Evolutionary conservation across 2,888 invertebrate species (phyloP).

Genomic region (Rhopalosiphum nymphaeae): DNA sequence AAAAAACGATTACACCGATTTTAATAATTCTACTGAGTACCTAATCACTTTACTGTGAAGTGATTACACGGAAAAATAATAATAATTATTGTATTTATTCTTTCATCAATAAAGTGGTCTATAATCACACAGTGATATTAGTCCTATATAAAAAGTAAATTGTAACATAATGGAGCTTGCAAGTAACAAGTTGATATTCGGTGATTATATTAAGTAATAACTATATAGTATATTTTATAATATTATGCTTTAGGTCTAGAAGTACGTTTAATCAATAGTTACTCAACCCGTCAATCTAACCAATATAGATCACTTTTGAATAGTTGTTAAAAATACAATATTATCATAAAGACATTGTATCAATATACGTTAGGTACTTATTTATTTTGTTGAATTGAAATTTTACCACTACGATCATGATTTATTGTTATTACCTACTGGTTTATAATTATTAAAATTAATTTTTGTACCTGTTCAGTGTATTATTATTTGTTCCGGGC

Average conservation of each 20-base stretch:
- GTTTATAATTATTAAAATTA: not conserved
- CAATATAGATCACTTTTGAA: not conserved
- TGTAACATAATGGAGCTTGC: not conserved
- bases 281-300: not conserved
- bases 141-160: not conserved
- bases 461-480: constrained; percentile 28
- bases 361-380: not conserved
- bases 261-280: not conserved
- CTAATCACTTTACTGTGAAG: not conserved
- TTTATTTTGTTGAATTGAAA: not conserved
- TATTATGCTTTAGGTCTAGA: not conserved
- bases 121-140: not conserved
- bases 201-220: not conserved
- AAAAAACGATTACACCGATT: not conserved
- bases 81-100: not conserved
- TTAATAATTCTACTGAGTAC: not conserved
- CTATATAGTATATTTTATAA: not conserved
- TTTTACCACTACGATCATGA: not conserved
- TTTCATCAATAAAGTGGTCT: not conserved
- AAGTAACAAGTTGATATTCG: not conserved
- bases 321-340: not conserved
- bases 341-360: not conserved
- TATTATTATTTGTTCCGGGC: constrained; percentile 25
- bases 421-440: not conserved
- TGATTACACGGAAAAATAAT: not conserved